These are phyloP conservation scores for Nymphalis c-album DNA, from an alignment of 2,888 invertebrate species.

Conservation along the genomic window DNA sequence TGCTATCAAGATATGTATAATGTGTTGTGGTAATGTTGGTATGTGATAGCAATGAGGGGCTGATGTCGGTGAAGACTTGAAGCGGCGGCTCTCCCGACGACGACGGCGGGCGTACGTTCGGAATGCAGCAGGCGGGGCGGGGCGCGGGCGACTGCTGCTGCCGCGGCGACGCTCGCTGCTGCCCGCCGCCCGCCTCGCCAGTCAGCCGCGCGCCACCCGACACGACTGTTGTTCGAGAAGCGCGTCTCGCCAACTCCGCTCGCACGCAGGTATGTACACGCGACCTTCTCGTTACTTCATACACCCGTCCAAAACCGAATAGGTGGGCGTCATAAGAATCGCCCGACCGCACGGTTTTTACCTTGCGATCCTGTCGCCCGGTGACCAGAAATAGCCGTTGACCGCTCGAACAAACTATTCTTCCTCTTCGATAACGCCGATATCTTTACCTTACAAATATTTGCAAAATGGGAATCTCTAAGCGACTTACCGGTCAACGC, in stretches of 20 bases:
- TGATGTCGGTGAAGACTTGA: conserved; percentile 61
- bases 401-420: conserved; percentile 50
- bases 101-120: conserved; percentile 66
- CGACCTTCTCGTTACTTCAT: conserved; percentile 49
- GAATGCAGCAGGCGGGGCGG: conserved; percentile 65
- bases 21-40: conserved; percentile 44
- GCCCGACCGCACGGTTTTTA: conserved; percentile 31
- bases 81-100: conserved; percentile 63
- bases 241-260: conserved; percentile 57
- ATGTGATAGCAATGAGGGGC: conserved; percentile 54
- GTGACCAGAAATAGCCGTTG: conserved; percentile 58
- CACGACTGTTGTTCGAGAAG: conserved; percentile 68
- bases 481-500: conserved; percentile 69
- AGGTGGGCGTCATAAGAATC: conserved; percentile 25
- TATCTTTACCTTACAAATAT: conserved; percentile 50
- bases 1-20: not conserved
- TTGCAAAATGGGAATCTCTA: conserved; percentile 70
- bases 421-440: conserved; percentile 40
- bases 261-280: conserved; percentile 73
- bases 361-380: conserved; percentile 44
- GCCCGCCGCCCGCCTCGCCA: conserved; percentile 61
- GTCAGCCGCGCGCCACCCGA: conserved; percentile 78
- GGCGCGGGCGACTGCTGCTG: conserved; percentile 69
- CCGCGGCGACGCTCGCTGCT: conserved; percentile 64
- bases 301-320: conserved; percentile 20